A percentile compares a stretch with the other conserved stretches of the same genome.
Conservation (phyloP, 2,797 vertebrate species). For the Myotis pilosus region DNA sequence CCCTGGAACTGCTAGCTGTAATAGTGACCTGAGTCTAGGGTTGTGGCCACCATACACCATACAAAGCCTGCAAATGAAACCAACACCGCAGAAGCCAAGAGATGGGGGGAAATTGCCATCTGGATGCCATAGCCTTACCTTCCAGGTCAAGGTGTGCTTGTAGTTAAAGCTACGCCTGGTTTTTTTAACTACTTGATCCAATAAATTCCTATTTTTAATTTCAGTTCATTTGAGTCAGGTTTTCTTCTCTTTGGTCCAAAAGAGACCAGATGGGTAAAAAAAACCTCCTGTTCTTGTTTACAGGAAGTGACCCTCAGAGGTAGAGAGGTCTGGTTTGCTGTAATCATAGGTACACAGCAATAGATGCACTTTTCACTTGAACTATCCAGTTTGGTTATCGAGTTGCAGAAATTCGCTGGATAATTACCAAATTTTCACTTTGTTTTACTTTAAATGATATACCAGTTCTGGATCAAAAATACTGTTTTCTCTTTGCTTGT, state of each 20-base stretch:
- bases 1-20: neutral
- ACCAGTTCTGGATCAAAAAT: neutral
- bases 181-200: neutral
- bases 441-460: neutral
- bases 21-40: neutral
- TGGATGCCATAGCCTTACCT: neutral
- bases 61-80: neutral
- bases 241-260: neutral
- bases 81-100: neutral
- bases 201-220: neutral
- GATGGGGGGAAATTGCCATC: neutral
- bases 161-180: neutral
- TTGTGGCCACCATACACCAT: neutral
- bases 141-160: neutral
- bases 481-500: neutral
- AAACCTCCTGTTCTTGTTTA: neutral
- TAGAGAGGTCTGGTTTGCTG: neutral
- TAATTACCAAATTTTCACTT: neutral
- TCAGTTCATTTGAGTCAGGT: neutral
- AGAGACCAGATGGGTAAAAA: neutral
- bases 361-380: neutral
- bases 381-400: neutral
- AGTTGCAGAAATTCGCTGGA: neutral
- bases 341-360: fast-evolving
- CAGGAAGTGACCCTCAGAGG: neutral